Base-by-base conservation (phyloP, 2,797 vertebrate genomes). In the Tiaroga cobitis region DNA sequence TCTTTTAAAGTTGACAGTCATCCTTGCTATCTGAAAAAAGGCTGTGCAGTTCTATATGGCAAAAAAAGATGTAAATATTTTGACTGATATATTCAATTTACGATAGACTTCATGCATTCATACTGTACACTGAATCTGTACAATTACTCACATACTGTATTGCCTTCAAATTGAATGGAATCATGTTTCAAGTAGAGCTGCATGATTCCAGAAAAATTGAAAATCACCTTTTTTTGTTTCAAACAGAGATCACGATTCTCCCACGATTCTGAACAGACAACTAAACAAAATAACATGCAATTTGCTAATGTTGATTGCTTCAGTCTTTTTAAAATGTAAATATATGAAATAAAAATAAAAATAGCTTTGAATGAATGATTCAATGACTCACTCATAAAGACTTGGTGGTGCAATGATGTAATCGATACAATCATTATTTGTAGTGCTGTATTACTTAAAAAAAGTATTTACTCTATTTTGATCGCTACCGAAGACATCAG, bases 1-100 rank as follows among this genome's bases (percentile, higher is more conserved):
- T 59, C n/a, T 63, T 69, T 81, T 43, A 39, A 49, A 41, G 39
- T 69, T 86, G 29, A 68, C 69, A 49, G 61, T 77, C 8, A 82
- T 49, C 61, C 3, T 29, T 80, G 26, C 29, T 11, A 16, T 41
- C 61, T 65, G 4, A 29, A 24, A 43, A 46, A 16, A 32, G 18
- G 37, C 37, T 61, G 37, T 46, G 37, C 54, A 77, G 74, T 59
- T 39, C 34, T 77, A 16, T 26, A 19, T 13, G 7, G 51, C 49
- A 56, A 37, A 16, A 3, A 56, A 2, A 15, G 16, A 63, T 16
- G 4, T 56, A 1, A 37, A 37, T 29, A 32, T 18, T 32, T 43
- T 19, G 72, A 10, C 68, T 41, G 21, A 26, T n/a, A 46, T 70
- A 37, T 69, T 37, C 34, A n/a, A 19, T 19, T 21, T 13, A 24